Evolutionary conservation across 2,797 vertebrate genomes (phyloP).

Genomic region (Coregonus suidteri): DNA sequence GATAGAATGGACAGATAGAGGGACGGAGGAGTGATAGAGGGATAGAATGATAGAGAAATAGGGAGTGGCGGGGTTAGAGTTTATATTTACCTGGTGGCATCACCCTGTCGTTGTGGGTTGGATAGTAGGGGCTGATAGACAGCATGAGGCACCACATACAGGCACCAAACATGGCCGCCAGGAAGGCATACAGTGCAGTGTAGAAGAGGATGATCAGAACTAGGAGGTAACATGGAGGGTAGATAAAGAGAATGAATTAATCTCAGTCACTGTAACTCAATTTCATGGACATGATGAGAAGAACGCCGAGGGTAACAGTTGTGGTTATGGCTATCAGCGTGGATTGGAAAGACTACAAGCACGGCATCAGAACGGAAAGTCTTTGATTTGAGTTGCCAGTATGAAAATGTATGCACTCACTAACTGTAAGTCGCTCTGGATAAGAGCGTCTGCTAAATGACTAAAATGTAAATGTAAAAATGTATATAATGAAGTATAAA

Average conservation of each 20-base stretch:
- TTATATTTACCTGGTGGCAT: slow-evolving; percentile 88
- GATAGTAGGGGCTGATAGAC: slow-evolving; percentile 91
- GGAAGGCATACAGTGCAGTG: slow-evolving; percentile 86
- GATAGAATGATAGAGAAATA: neutral
- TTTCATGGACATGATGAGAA: too few species aligned
- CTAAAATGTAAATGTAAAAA: too few species aligned
- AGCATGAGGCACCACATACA: slow-evolving; percentile 92
- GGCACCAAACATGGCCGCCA: slow-evolving; percentile 93
- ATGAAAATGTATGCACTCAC: too few species aligned
- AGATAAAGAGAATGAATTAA: too few species aligned
- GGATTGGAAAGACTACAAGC: too few species aligned
- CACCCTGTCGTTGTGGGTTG: slow-evolving; percentile 89
- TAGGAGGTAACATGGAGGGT: slow-evolving; percentile 49
- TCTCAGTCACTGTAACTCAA: too few species aligned
- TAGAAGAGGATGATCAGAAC: slow-evolving; percentile 94
- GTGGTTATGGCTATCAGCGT: neutral
- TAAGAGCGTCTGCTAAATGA: too few species aligned
- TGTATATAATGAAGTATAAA: slow-evolving; percentile 25
- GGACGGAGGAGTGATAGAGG: neutral
- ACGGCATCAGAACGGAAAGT: neutral
- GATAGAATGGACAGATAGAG: slow-evolving; percentile 33
- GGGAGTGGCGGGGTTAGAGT: slow-evolving; percentile 9
- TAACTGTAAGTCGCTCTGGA: too few species aligned
- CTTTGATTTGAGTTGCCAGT: slow-evolving; percentile 20
- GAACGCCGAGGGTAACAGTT: neutral